Base-by-base conservation (phyloP, 1,140 invertebrate species). In the Aphelenchoides avenae region DNA sequence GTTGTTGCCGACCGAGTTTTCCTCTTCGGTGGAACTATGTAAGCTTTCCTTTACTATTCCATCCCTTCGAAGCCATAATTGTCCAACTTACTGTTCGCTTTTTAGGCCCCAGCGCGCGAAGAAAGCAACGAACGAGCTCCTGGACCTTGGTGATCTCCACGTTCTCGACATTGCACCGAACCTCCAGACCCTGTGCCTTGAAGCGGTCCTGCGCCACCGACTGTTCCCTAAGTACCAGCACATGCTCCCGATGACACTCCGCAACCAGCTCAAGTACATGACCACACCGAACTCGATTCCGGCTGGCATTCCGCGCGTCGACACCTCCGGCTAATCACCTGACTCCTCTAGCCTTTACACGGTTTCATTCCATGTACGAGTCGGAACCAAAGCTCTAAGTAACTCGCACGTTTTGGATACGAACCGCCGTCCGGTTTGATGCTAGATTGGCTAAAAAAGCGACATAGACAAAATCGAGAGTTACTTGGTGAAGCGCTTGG, bases 1-100 rank as follows among this genome's bases (percentile, higher is more conserved):
- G 78, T 87, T 3, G 82, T 87, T 61, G 83, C 82, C 18, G 81
- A 86, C 61, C 82, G 83, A 70, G 81, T 89, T 49, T 89, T 84
- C 72, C 78, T 91, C 34, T 91, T 91, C 80, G 89, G 89, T 31
- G 89, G 89, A 37, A 89, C 88, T 49, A 88, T 86, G 70, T 70
- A 20, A 39, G 62, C 4, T 11, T 44, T 11, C 15, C 29, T 22
- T 44, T 26, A 44, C 11, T 44, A 15, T 11, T 44, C 9, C 29
- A 18, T 44, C 22, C 11, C 42, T 44, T 44, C 29, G 11, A 26
- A 44, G 42, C 15, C 11, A 11, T 11, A 9, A 15, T 44, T 44
- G 9, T 44, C 20, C 22, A 44, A 44, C 11, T 44, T 44, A n/a
- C 0, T 3, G 7, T 3, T 63, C 51, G 18, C 7, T 4, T 42